A percentile compares a stretch with the other conserved stretches of the same genome.
Evolutionary conservation across 2,113 vertebrate species (phyloP).

Genomic region (Sorex araneus): DNA sequence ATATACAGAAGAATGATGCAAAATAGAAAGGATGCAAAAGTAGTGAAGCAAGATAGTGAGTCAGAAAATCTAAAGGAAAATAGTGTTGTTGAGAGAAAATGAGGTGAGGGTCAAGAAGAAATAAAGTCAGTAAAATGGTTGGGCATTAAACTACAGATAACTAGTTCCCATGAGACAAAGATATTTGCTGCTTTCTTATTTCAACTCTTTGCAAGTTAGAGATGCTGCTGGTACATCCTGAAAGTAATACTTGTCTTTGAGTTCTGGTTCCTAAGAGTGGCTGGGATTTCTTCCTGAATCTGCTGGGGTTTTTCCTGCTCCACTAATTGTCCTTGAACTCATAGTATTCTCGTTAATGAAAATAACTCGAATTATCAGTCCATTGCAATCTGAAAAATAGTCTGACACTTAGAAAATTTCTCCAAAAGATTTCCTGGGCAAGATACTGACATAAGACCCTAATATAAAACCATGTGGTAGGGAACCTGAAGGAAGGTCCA

Average conservation of each 20-base stretch:
- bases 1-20: neutral
- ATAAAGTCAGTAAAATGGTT: neutral
- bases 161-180: neutral
- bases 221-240: neutral
- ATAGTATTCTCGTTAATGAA: neutral
- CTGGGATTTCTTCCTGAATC: neutral
- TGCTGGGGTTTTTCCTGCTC: neutral
- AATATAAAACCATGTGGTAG: no score
- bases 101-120: neutral
- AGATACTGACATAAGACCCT: no score
- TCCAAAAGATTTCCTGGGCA: no score
- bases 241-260: neutral
- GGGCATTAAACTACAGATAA: neutral
- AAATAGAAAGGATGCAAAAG: neutral
- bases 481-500: no score
- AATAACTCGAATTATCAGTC: neutral
- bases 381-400: neutral
- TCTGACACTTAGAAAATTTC: neutral
- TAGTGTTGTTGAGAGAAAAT: neutral
- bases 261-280: conserved; percentile 8
- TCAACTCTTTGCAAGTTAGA: neutral
- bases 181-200: neutral
- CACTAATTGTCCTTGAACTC: neutral
- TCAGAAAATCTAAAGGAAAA: neutral
- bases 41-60: neutral